Conservation (phyloP, 2,888 invertebrate species). For the Bembecia ichneumoniformis region DNA sequence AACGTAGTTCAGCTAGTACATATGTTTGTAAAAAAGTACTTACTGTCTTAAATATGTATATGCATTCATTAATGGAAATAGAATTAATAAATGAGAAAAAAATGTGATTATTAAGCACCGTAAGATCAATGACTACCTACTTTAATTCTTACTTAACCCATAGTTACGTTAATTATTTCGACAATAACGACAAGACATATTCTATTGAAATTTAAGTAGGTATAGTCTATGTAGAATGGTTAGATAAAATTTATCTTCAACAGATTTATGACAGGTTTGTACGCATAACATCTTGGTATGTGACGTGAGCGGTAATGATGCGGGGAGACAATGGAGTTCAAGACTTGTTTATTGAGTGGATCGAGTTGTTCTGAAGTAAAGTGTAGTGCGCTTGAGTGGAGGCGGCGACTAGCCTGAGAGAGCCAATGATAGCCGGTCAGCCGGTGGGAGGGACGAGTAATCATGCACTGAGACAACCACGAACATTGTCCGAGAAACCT, state of each 20-base stretch:
- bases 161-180: too few relatives aligned
- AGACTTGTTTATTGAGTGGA: conserved; percentile 67
- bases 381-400: conserved; percentile 62
- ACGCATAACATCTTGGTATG: conserved; percentile 38
- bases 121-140: too few relatives aligned
- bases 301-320: conserved; percentile 49
- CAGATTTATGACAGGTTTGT: conserved; percentile 45
- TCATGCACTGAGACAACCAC: conserved; percentile 52
- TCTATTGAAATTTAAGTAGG: background rate
- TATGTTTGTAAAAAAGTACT: too few relatives aligned
- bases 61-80: too few relatives aligned
- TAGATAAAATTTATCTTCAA: conserved; percentile 35
- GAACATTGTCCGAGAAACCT: conserved; percentile 20
- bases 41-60: too few relatives aligned
- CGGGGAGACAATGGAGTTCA: conserved; percentile 62
- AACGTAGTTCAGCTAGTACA: too few relatives aligned
- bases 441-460: conserved; percentile 63
- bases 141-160: too few relatives aligned
- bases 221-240: background rate
- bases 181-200: too few relatives aligned
- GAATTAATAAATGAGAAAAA: too few relatives aligned
- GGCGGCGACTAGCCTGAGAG: conserved; percentile 50
- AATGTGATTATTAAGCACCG: too few relatives aligned
- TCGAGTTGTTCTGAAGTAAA: conserved; percentile 61
- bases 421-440: conserved; percentile 55